Evolutionary conservation across 92 coral and sea anemone genomes (phyloP), one percentile per base, ranked within the genome.

Genomic region (Palythoa heliodiscus): DNA sequence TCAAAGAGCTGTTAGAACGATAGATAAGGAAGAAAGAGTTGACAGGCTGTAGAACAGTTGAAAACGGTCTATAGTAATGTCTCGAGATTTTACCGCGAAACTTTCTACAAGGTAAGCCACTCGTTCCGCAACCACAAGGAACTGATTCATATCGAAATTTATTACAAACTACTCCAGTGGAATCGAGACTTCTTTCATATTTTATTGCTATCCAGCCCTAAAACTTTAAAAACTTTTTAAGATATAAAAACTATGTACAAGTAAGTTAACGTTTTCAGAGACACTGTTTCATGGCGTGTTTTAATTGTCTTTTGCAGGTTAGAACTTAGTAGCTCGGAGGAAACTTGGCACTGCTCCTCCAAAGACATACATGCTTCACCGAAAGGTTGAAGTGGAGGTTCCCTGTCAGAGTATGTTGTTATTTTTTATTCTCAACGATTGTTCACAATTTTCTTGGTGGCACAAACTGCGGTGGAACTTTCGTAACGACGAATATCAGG

Each of bases 351-450:
- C 25, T 11, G 9, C 48, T 80, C 74, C 5, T 66, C 84, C 24
- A 80, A 80, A 48, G 84, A 52, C 1, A 70, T 80, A 19, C 84
- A 80, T 24, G 74, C 63, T 47, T 80, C 83, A 61, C 83, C 83
- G 7, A 67, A 78, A 78, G 83, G 83, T 12, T 78, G 58, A 25
- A 39, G 12, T 23, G 24, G n/a, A 78, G 55, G 14, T 54, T 3
- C 22, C 19, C 12, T 12, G 19, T 12, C 15, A 12, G 61, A 55
- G 19, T 12, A 55, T 12, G 61, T 12, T 3, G 61, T 16, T 55
- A 12, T 12, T 55, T 55, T 55, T 12, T 16, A 55, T 55, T 55
- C 61, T 12, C 15, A 55, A 7, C 61, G 16, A 55, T 19, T 55
- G 61, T 55, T 12, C 61, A 16, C 61, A 7, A 3, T 12, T 55